Evolutionary conservation across 2,888 invertebrate species (phyloP).

Genomic region (Bimastos eiseni): DNA sequence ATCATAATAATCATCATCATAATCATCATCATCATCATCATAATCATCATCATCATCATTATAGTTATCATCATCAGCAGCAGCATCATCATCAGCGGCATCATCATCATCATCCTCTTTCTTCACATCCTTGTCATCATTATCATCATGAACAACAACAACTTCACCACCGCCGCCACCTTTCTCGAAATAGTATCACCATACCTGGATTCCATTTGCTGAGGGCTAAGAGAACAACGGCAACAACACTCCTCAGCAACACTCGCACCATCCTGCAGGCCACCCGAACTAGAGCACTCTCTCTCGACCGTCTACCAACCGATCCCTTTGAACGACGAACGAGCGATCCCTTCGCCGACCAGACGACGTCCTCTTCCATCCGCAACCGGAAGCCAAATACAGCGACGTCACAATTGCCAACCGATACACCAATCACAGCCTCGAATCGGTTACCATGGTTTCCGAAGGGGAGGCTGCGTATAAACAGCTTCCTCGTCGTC

Average conservation of each 20-base stretch:
- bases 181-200: too few relatives aligned
- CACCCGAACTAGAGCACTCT: neutral
- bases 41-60: too few relatives aligned
- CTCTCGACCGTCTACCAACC: neutral
- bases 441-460: neutral
- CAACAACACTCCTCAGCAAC: neutral
- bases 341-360: neutral
- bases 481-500: neutral
- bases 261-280: neutral
- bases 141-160: too few relatives aligned
- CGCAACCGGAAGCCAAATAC: neutral
- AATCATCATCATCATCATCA: too few relatives aligned
- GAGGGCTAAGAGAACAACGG: neutral
- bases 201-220: constrained; percentile 14
- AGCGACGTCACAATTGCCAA: neutral
- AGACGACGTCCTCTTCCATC: neutral
- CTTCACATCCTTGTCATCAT: too few relatives aligned
- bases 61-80: too few relatives aligned
- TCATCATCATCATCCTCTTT: too few relatives aligned
- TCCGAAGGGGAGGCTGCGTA: neutral
- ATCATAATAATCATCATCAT: too few relatives aligned
- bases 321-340: neutral
- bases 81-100: too few relatives aligned
- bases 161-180: too few relatives aligned
- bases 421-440: neutral